phyloP scores from a whole-genome alignment of 2,888 invertebrate species.

The Xestia ashworthii region DNA sequence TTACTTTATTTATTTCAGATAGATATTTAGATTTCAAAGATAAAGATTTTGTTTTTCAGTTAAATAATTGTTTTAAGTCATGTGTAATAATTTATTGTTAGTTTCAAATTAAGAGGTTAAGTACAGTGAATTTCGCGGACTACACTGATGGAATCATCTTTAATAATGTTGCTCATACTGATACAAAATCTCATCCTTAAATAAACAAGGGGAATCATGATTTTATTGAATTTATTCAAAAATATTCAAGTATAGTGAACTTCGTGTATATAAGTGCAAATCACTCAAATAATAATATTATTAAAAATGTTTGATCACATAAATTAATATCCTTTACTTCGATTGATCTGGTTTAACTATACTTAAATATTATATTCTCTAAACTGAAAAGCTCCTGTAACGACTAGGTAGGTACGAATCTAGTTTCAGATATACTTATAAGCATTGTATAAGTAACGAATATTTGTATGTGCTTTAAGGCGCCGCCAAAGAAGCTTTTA shows the following conservation, averaged over 20 bases:
- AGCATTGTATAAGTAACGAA: slow-evolving; percentile 24
- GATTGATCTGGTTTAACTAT: slow-evolving; percentile 54
- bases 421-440: slow-evolving; percentile 15
- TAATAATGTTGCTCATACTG: background rate
- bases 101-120: background rate
- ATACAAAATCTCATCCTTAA: slow-evolving; percentile 46
- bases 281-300: background rate
- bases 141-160: background rate
- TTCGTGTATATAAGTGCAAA: background rate
- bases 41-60: slow-evolving; percentile 39
- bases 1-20: slow-evolving; percentile 15
- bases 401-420: slow-evolving; percentile 56
- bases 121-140: background rate
- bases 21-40: background rate
- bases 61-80: background rate
- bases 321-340: background rate
- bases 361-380: slow-evolving; percentile 51
- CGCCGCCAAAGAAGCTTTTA: slow-evolving; percentile 83
- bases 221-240: slow-evolving; percentile 6
- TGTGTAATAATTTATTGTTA: background rate
- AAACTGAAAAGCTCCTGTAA: slow-evolving; percentile 76
- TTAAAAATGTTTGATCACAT: background rate
- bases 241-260: slow-evolving; percentile 58
- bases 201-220: slow-evolving; percentile 22
- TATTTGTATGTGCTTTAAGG: slow-evolving; percentile 66